phyloP scores from a whole-genome alignment of 2,797 vertebrate species.

The Crenichthys baileyi region DNA sequence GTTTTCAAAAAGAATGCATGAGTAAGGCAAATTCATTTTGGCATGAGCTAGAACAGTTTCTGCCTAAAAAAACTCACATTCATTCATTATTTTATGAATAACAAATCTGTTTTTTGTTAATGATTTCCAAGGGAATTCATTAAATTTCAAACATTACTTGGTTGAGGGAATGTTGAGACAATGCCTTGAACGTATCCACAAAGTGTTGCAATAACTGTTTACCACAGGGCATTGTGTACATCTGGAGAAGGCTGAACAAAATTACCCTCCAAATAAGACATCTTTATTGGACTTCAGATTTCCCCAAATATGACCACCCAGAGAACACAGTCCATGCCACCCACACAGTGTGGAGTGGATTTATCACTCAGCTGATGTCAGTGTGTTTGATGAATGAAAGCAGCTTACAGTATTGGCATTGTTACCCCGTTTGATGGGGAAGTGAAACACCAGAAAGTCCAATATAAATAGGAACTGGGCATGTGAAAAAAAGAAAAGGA shows the following conservation, averaged over 20 bases:
- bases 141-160: slow-evolving; percentile 22
- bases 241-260: slow-evolving; percentile 62
- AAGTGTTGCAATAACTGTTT: slow-evolving; percentile 34
- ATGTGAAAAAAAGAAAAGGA: slow-evolving; percentile 28
- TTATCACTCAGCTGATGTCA: slow-evolving; percentile 74
- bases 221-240: slow-evolving; percentile 59
- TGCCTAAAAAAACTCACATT: neutral
- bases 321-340: slow-evolving; percentile 66
- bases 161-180: slow-evolving; percentile 39
- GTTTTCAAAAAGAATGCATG: slow-evolving; percentile 12
- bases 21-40: slow-evolving; percentile 12
- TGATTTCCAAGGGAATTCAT: slow-evolving; percentile 32
- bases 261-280: slow-evolving; percentile 65
- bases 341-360: slow-evolving; percentile 67
- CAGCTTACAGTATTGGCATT: slow-evolving; percentile 66
- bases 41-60: slow-evolving; percentile 26
- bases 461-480: slow-evolving; percentile 52
- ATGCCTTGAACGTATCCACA: slow-evolving; percentile 45
- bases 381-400: slow-evolving; percentile 61
- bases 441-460: slow-evolving; percentile 57
- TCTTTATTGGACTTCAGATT: slow-evolving; percentile 72
- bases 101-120: slow-evolving; percentile 20
- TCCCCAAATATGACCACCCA: slow-evolving; percentile 78
- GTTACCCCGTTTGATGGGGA: slow-evolving; percentile 60
- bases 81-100: neutral